These are phyloP conservation scores for Ips nitidus DNA, from an alignment of 1,140 invertebrate species.

Conservation along the genomic window DNA sequence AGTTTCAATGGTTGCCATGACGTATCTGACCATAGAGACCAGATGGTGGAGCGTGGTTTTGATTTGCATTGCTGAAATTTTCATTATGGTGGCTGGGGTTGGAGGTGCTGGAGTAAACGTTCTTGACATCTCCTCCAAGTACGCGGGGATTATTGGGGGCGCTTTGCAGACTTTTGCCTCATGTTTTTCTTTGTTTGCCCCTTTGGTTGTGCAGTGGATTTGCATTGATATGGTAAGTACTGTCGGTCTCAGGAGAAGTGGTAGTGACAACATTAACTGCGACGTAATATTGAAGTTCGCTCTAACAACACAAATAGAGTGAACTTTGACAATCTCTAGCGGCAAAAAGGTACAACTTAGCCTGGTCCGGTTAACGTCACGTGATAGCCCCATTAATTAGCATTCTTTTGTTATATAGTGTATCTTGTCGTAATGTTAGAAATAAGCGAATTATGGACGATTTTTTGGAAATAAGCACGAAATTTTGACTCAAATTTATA, in stretches of 20 bases:
- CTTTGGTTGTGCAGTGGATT: slow-evolving; percentile 4
- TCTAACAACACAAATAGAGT: too few relatives aligned
- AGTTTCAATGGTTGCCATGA: neutral
- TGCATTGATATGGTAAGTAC: neutral
- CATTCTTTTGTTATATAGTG: too few relatives aligned
- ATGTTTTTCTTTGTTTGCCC: slow-evolving; percentile 1
- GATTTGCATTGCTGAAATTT: neutral
- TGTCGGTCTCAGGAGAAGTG: neutral
- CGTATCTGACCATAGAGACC: neutral
- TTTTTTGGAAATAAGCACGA: too few relatives aligned
- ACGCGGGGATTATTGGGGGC: slow-evolving; percentile 4
- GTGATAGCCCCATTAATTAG: too few relatives aligned
- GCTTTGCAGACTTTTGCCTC: neutral
- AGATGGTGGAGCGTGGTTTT: neutral
- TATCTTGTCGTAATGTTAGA: too few relatives aligned
- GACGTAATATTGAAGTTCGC: too few relatives aligned
- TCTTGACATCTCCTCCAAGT: slow-evolving; percentile 8
- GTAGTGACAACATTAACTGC: too few relatives aligned
- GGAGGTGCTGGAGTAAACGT: neutral
- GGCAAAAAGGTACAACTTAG: too few relatives aligned
- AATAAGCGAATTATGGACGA: too few relatives aligned
- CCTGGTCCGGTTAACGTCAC: too few relatives aligned
- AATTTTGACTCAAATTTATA: too few relatives aligned
- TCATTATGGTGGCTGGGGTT: neutral
- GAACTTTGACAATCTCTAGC: too few relatives aligned